These are phyloP conservation scores for Apis cerana DNA, from an alignment of 1,140 invertebrate genomes.

Conservation along the genomic window DNA sequence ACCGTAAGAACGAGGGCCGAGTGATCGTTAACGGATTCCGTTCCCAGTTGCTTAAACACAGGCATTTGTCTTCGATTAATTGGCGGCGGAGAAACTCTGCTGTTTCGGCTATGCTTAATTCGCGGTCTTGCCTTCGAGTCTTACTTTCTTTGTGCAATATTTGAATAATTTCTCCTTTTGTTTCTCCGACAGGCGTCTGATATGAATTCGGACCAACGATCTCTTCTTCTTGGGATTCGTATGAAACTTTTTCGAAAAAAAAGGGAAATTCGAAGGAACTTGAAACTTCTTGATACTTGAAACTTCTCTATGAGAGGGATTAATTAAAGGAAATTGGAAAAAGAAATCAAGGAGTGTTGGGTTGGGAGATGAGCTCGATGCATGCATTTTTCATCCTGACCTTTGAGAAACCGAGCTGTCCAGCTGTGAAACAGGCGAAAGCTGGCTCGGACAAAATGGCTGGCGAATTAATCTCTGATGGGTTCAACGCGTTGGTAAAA, in stretches of 20 bases:
- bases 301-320: too few species aligned
- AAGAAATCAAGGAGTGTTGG: neutral
- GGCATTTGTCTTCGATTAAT: constrained; percentile 1
- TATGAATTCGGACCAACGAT: too few species aligned
- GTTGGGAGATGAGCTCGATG: neutral
- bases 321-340: too few species aligned
- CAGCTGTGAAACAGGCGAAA: neutral
- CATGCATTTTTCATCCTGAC: constrained; percentile 5
- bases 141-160: too few species aligned
- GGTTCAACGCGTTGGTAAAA: neutral
- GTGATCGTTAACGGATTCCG: neutral
- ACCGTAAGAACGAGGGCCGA: neutral
- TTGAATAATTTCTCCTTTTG: too few species aligned
- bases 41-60: neutral
- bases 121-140: neutral
- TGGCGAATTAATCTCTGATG: neutral
- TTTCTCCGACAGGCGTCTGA: too few species aligned
- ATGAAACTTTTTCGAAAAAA: too few species aligned
- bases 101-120: constrained; percentile 4
- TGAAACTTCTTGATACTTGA: too few species aligned
- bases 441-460: neutral
- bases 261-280: too few species aligned
- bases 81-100: neutral
- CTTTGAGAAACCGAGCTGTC: neutral
- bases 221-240: too few species aligned